Base-by-base conservation (phyloP, 2,113 vertebrate species). In the Crypturellus undulatus region DNA sequence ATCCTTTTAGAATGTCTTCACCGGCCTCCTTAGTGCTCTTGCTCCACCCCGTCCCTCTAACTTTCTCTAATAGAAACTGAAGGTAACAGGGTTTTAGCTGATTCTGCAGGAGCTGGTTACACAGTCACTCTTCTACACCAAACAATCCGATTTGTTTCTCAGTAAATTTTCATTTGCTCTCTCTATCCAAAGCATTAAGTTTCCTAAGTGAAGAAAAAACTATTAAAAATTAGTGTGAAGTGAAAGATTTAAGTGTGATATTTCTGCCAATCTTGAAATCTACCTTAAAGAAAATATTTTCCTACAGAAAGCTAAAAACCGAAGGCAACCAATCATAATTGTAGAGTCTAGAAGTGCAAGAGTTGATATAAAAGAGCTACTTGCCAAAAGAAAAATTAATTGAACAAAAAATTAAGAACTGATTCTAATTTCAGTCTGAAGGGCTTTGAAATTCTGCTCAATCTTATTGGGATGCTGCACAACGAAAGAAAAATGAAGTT, bases 111-210 rank as follows among this genome's bases (percentile, higher is more conserved):
- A 32, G 17, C 56, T 79, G 65, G 22, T 52, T 63, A 64, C 16
- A 54, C 0, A 1, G 45, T 42, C n/a, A 25, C 18, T 40, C 20
- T 45, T 71, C 19, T 30, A 68, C 2, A 9, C 45, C 19, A 16
- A 47, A 20, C 45, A 47, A 34, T 26, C 42, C 42, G 5, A 51
- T 36, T 70, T 81, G 20, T 54, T 90, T 71, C 36, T 59, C 58
- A 68, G 22, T 14, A 59, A n/a, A 79, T 26, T 70, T n/a, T 70
- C 75, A 52, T 49, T 79, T 89, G 52, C 67, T 43, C 72, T 3
- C 8, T 72, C n/a, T 59, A 4, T 45, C 34, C 70, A n/a, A 86
- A 45, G 45, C 7, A 78, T 47, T 45, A 51, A 22, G 12, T 47
- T 56, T 86, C 52, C 67, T 87, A 34, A 54, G 47, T 58, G 3